Percentiles rank a stretch among this genome's conserved stretches.
phyloP scores from a whole-genome alignment of 2,113 vertebrate genomes.

The Plecotus auritus region DNA sequence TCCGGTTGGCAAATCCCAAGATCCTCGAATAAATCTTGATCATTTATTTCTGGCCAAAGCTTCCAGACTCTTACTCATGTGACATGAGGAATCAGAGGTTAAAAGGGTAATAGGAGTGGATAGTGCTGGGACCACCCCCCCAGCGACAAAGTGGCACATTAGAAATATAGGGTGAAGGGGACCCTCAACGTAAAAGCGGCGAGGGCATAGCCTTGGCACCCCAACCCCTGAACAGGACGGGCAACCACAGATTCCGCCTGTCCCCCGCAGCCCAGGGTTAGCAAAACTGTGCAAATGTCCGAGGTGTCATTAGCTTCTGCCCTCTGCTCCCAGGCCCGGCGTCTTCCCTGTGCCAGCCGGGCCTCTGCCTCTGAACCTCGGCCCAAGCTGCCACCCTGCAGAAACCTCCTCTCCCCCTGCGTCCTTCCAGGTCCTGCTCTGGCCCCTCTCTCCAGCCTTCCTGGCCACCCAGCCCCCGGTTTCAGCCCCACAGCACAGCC shows the following conservation, averaged over 20 bases:
- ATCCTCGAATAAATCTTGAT: not conserved
- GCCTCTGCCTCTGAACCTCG: not conserved
- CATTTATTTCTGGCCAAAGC: not conserved
- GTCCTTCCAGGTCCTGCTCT: not conserved
- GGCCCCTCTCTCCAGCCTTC: not conserved
- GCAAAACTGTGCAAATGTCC: fast-evolving
- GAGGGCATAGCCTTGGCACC: fast-evolving
- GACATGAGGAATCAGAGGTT: not conserved
- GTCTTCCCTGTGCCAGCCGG: fast-evolving
- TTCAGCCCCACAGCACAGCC: not conserved
- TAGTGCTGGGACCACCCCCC: not conserved
- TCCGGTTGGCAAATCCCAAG: not conserved
- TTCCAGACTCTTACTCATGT: not conserved
- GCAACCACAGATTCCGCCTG: not conserved
- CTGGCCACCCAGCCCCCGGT: not conserved
- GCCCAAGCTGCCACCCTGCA: not conserved
- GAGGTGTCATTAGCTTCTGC: not conserved
- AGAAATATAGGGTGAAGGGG: not conserved
- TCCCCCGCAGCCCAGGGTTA: not conserved
- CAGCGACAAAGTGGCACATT: not conserved
- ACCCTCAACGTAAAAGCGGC: fast-evolving
- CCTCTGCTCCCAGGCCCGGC: not conserved
- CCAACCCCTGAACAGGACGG: fast-evolving
- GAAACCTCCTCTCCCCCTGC: not conserved
- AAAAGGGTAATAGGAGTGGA: not conserved